A percentile compares a stretch with the other conserved stretches of the same genome.
phyloP scores from a whole-genome alignment of 2,113 vertebrate species.

The Rhinopomastus cyanomelas region DNA sequence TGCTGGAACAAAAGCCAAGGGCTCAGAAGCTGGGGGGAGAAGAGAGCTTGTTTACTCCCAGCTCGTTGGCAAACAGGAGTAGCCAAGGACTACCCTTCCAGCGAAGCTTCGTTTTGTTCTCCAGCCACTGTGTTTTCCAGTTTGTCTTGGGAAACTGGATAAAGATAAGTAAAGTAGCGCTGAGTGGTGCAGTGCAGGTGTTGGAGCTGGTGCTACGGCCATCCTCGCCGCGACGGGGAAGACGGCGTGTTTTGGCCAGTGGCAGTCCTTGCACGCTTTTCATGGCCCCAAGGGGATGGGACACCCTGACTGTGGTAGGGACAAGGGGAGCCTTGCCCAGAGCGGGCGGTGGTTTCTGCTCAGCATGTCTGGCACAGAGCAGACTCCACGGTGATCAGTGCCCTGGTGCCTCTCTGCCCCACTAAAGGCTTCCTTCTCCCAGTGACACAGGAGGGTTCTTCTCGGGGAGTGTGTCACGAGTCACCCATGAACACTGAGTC shows the following conservation, averaged over 20 bases:
- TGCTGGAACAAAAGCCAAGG: conserved; percentile 19
- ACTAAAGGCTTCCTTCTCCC: conserved; percentile 35
- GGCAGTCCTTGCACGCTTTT: too few species aligned
- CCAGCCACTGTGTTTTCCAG: background rate
- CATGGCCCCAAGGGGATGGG: background rate
- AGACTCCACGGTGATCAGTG: conserved; percentile 57
- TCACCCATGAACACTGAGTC: conserved; percentile 45
- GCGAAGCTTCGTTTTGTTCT: background rate
- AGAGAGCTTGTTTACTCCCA: conserved; percentile 23
- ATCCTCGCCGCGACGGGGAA: background rate
- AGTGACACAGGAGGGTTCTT: conserved; percentile 29
- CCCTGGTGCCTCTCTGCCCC: conserved; percentile 49
- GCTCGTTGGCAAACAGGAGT: conserved; percentile 4
- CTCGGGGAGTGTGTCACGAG: conserved; percentile 22
- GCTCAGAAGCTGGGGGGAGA: background rate
- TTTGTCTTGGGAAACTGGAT: background rate
- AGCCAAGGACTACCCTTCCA: background rate
- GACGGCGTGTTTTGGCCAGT: background rate
- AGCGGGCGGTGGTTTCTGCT: conserved; percentile 13
- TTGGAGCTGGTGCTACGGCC: background rate
- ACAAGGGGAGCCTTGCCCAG: background rate
- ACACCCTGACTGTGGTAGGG: background rate
- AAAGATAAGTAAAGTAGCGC: background rate
- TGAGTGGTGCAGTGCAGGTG: background rate
- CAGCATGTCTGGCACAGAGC: conserved; percentile 34